phyloP scores from a whole-genome alignment of 2,797 vertebrate species.

The Melanotaenia nigrans region DNA sequence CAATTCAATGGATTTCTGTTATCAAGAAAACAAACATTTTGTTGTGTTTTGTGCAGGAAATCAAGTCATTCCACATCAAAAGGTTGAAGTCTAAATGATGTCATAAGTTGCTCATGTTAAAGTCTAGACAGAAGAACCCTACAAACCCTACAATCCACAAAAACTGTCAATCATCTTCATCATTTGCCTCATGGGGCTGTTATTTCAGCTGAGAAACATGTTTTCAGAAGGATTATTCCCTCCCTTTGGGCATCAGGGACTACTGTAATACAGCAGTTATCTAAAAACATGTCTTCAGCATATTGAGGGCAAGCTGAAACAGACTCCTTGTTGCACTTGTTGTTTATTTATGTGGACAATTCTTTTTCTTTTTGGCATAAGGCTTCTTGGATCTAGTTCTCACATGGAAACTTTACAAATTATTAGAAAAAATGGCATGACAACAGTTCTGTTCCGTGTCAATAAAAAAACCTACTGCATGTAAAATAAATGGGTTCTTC shows the following conservation, averaged over 20 bases:
- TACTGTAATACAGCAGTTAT: slow-evolving; percentile 6
- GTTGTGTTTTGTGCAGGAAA: background rate
- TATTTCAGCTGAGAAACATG: background rate
- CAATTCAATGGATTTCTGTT: background rate
- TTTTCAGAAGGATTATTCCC: slow-evolving; percentile 11
- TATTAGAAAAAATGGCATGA: too few species aligned
- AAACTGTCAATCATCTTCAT: too few species aligned
- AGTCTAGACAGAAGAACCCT: background rate
- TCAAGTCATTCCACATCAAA: background rate
- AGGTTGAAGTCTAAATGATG: background rate
- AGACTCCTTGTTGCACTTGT: background rate
- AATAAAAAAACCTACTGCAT: background rate
- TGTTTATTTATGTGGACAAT: slow-evolving; percentile 3
- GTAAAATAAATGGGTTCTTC: background rate
- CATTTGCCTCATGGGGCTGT: background rate
- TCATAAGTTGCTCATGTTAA: background rate
- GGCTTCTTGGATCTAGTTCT: background rate
- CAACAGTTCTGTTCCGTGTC: background rate
- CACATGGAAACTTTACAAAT: too few species aligned
- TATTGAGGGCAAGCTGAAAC: slow-evolving; percentile 18
- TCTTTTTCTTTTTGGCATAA: slow-evolving; percentile 12
- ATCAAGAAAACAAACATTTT: background rate
- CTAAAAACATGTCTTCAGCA: slow-evolving; percentile 35
- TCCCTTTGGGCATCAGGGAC: background rate
- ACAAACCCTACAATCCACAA: background rate